phyloP scores from a whole-genome alignment of 2,888 invertebrate genomes.

The Tyria jacobaeae region DNA sequence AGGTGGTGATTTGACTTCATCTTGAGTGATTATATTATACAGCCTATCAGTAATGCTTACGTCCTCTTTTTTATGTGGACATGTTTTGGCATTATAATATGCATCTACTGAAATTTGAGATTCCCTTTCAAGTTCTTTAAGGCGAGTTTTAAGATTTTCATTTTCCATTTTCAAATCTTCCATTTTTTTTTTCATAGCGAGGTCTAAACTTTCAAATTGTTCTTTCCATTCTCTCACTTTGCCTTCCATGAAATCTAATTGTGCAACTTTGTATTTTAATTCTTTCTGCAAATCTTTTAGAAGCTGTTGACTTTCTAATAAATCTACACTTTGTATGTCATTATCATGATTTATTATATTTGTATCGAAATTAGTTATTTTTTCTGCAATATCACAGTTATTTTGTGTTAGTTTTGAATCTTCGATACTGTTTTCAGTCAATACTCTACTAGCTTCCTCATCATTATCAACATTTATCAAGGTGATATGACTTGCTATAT shows the following conservation, averaged over 20 bases:
- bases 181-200: conserved; percentile 61
- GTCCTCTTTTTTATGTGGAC: conserved; percentile 25
- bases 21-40: conserved; percentile 20
- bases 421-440: conserved; percentile 50
- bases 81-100: conserved; percentile 22
- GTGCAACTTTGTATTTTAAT: conserved; percentile 59
- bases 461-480: conserved; percentile 41
- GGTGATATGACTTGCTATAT: conserved; percentile 53
- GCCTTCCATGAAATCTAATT: conserved; percentile 62
- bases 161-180: conserved; percentile 63
- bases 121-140: conserved; percentile 26
- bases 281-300: conserved; percentile 61
- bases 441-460: conserved; percentile 36
- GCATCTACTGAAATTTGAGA: conserved; percentile 23
- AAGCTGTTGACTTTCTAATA: conserved; percentile 54
- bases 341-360: conserved; percentile 52
- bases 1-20: conserved; percentile 59
- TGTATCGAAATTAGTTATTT: conserved; percentile 50
- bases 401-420: conserved; percentile 55
- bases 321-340: conserved; percentile 51
- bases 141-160: conserved; percentile 54
- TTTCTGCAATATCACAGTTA: conserved; percentile 52
- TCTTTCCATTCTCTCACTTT: conserved; percentile 63
- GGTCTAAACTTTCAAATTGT: conserved; percentile 58
- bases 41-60: conserved; percentile 6